These are phyloP conservation scores for Limosa lapponica DNA, from an alignment of 2,797 vertebrate genomes.

Conservation along the genomic window DNA sequence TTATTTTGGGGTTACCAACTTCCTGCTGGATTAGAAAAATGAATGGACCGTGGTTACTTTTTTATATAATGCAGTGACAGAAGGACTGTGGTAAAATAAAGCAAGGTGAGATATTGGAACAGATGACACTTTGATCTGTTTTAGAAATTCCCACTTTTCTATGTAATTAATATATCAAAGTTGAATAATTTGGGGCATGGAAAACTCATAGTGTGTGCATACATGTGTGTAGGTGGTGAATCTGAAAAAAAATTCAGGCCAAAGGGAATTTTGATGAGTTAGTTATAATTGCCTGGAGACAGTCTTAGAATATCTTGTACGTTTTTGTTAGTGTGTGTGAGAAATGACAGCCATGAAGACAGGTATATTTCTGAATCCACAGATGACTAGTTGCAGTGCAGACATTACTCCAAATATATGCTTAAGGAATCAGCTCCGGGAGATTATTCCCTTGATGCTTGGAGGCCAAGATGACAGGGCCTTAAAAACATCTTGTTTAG, in stretches of 20 bases:
- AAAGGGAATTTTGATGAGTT: neutral
- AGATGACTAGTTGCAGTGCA: neutral
- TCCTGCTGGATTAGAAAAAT: neutral
- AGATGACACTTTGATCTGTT: neutral
- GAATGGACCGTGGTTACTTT: neutral
- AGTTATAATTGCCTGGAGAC: neutral
- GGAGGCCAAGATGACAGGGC: neutral
- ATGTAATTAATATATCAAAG: neutral
- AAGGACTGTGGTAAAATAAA: neutral
- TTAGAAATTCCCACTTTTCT: neutral
- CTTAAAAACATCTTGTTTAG: neutral
- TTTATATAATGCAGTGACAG: neutral
- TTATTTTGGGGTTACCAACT: neutral
- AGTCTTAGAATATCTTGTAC: neutral
- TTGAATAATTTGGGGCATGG: neutral
- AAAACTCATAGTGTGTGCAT: neutral
- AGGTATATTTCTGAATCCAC: neutral
- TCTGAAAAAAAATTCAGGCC: neutral
- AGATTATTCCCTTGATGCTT: neutral
- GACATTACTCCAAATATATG: neutral
- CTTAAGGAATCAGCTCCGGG: neutral
- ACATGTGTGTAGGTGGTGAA: neutral
- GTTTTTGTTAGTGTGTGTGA: neutral
- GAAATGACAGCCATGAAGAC: neutral
- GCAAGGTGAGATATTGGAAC: neutral